Evolutionary conservation across 2,888 invertebrate genomes (phyloP).

Genomic region (Philonicus albiceps): DNA sequence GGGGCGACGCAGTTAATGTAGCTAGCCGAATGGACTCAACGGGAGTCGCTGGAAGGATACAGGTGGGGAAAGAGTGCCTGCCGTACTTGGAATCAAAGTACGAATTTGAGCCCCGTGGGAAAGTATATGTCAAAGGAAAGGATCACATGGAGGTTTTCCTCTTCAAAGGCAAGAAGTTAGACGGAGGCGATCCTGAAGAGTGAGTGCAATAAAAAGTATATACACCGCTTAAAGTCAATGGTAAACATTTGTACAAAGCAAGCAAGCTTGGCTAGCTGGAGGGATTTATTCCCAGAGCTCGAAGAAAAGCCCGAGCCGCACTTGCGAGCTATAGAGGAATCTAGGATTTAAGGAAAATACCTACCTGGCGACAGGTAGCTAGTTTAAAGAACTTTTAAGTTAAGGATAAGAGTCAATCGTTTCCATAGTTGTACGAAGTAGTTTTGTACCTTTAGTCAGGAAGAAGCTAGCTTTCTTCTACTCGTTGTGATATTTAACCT

Average conservation of each 20-base stretch:
- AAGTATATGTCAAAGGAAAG: constrained; percentile 96
- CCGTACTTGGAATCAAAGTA: constrained; percentile 76
- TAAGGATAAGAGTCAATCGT: not conserved
- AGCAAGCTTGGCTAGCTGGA: not conserved
- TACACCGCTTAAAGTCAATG: not conserved
- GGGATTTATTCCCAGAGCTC: not conserved
- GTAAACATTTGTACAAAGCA: not conserved
- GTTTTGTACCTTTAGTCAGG: constrained; percentile 20
- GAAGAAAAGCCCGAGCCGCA: not conserved
- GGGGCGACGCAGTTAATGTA: constrained; percentile 98
- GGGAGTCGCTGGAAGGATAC: constrained; percentile 85
- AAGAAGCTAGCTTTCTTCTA: not conserved
- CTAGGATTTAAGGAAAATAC: not conserved
- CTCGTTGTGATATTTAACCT: constrained; percentile 25
- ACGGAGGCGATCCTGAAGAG: constrained; percentile 29
- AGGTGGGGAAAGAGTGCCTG: constrained; percentile 80
- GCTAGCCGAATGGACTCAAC: constrained; percentile 98
- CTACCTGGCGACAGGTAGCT: not conserved
- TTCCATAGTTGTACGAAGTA: constrained; percentile 10
- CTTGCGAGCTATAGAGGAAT: not conserved
- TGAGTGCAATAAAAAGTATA: not conserved
- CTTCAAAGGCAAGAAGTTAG: constrained; percentile 58
- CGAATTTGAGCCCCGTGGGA: constrained; percentile 90
- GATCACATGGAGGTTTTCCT: constrained; percentile 93
- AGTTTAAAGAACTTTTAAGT: not conserved